Base-by-base conservation (phyloP, 1,140 invertebrate genomes). In the Piezodorus guildinii region DNA sequence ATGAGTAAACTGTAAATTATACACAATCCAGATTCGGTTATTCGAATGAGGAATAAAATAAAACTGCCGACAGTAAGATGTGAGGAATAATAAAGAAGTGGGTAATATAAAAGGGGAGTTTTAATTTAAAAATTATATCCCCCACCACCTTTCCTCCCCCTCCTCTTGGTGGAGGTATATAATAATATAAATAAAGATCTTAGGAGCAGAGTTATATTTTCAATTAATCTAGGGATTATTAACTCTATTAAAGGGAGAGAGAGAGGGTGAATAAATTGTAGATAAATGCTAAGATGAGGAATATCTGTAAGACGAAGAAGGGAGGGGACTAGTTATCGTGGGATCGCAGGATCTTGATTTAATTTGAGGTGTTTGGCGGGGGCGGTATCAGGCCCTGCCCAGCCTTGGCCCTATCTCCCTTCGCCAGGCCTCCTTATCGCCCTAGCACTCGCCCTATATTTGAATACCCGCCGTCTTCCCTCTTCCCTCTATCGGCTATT, bases 331-430 rank as follows among this genome's bases (percentile, higher is more conserved):
- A 3, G 23, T 16, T 64, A 64, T 64, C 63, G 43, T 4, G 23
- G 17, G 54, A 64, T 64, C 63, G 63, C 63, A 64, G 63, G 63
- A 64, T 64, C 63, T 64, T 64, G 63, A 64, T 64, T 64, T 64
- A 64, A 64, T 64, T 64, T 64, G 63, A 27, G 63, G 54, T 43
- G 52, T 64, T 43, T 56, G 49, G 60, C 17, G 51, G 62, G 51
- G 19, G 51, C 21, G 30, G 2, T 64, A 64, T 64, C 63, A 45
- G 21, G 30, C 25, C 54, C 3, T 34, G 39, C 54, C 63, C 59
- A 16, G 63, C 54, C 39, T 23, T 30, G 39, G 14, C 49, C 44
- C 59, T 64, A 64, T 64, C 63, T 54, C 25, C 17, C 16, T 39
- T 34, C 30, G 34, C 34, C 63, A 59, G 56, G n/a, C 62, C 30